A percentile compares a stretch with the other conserved stretches of the same genome.
Evolutionary conservation across 2,797 vertebrate genomes (phyloP).

Genomic region (Amniataba percoides): DNA sequence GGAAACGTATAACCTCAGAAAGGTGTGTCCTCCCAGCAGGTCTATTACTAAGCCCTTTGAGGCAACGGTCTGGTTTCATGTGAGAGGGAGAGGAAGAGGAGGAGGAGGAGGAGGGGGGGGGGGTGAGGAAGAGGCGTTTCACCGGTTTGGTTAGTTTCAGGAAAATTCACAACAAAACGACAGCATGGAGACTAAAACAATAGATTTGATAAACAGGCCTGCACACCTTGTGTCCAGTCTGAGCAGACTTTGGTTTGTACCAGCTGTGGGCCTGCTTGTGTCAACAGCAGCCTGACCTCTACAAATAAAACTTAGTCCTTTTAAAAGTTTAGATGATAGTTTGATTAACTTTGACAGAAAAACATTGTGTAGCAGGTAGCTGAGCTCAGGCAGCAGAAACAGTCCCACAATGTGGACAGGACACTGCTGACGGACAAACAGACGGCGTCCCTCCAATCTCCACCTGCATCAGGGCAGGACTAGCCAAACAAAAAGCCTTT

Average conservation of each 20-base stretch:
- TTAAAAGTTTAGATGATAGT: not conserved
- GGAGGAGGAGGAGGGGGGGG: slow-evolving; percentile 21
- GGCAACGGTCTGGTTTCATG: slow-evolving; percentile 60
- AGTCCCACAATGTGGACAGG: not conserved
- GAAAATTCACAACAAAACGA: slow-evolving; percentile 14
- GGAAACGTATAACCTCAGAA: slow-evolving; percentile 47
- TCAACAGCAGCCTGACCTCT: not conserved
- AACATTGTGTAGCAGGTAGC: not conserved
- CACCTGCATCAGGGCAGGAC: slow-evolving; percentile 56
- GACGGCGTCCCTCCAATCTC: slow-evolving; percentile 47
- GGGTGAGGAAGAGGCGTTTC: slow-evolving; percentile 20
- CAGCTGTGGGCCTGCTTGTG: too few species aligned
- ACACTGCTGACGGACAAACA: slow-evolving; percentile 43
- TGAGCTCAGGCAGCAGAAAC: not conserved
- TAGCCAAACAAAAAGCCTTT: slow-evolving; percentile 74
- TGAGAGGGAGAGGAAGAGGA: too few species aligned
- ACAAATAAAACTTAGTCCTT: not conserved
- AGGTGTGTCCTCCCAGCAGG: slow-evolving; percentile 78
- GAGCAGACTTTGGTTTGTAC: too few species aligned
- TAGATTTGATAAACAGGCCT: not conserved
- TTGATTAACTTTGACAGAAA: not conserved
- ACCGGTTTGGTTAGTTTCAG: slow-evolving; percentile 77
- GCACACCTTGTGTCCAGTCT: not conserved
- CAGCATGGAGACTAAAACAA: not conserved
- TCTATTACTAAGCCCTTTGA: slow-evolving; percentile 57